Evolutionary conservation across 2,113 vertebrate species (phyloP), one percentile per base, ranked within the genome.

Genomic region (Gnathonemus longibarbis): DNA sequence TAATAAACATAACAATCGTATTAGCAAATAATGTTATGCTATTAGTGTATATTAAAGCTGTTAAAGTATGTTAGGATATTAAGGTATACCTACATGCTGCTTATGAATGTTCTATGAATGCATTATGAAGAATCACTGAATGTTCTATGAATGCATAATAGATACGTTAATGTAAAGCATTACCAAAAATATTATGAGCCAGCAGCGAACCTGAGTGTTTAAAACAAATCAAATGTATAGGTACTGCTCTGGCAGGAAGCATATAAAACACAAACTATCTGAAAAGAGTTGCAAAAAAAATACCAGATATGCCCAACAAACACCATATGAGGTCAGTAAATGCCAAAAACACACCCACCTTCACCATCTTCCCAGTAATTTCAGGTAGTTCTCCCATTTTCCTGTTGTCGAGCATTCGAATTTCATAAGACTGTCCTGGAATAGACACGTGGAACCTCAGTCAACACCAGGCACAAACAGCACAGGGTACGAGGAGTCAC

Each of bases 351-450:
- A 83, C 24, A 91, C 96, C 94, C 91, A 99, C 98, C 97, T 99
- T 99, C 27, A 99, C 98, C 96, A 99, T 96, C 91, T 99, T 99
- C 53, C 96, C 97, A 87, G 96, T 98, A 89, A 99, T 97, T 95
- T 99, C 98, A 0, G 98, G 98, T 92, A 99, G 96, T 90, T 99
- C 98, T 91, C 98, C 98, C 0, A 99, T 96, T 89, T 99, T 99
- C 92, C 98, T 96, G 95, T 99, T 99, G 94, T 99, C 98, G 95
- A 99, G 95, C 98, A 99, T 99, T 93, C 98, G 95, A 92, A 99
- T 99, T 96, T 99, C 98, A 77, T 99, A 99, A 92, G 98, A 99
- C 88, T 99, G 98, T 31, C 98, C 98, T 99, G 95, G 10, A 91
- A 87, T 5, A 11, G 27, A 94, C n/a, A 4, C 0, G 1, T 10